Conservation (phyloP, 2,888 invertebrate species). For the Dinocampus coccinellae region DNA sequence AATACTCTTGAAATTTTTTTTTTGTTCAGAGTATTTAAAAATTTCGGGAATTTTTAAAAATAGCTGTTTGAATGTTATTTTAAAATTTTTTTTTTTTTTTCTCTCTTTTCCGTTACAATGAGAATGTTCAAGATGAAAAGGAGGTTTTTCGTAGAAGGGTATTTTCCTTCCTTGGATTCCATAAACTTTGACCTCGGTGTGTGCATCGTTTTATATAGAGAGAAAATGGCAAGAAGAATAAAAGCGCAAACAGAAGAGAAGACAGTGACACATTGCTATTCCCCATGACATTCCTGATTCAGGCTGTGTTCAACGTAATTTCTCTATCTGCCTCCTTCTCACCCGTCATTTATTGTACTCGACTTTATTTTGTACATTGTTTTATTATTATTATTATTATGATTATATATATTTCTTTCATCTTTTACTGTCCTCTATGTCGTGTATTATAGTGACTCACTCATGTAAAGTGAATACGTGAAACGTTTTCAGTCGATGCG, state of each 20-base stretch:
- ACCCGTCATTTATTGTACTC: background rate
- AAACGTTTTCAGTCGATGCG: conserved; percentile 44
- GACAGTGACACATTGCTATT: conserved; percentile 61
- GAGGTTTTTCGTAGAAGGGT: conserved; percentile 39
- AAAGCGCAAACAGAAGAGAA: conserved; percentile 26
- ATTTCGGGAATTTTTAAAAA: background rate
- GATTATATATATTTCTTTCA: conserved; percentile 25
- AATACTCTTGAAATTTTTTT: background rate
- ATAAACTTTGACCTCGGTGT: conserved; percentile 57
- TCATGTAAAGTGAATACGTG: background rate
- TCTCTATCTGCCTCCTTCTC: conserved; percentile 38
- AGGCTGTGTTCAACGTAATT: conserved; percentile 40
- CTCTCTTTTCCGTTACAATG: background rate
- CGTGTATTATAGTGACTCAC: conserved; percentile 49
- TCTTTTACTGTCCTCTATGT: conserved; percentile 30
- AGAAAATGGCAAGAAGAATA: background rate
- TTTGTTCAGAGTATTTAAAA: background rate
- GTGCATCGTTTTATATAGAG: background rate
- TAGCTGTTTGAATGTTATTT: background rate
- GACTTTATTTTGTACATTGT: background rate
- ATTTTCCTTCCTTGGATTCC: conserved; percentile 55
- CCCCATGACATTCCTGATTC: conserved; percentile 55
- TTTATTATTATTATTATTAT: background rate
- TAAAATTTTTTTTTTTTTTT: background rate
- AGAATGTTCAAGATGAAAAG: conserved; percentile 13